Percentiles rank a stretch among this genome's conserved stretches.
Conservation (phyloP, 2,888 invertebrate genomes). For the Drosophila fulvimacula region DNA sequence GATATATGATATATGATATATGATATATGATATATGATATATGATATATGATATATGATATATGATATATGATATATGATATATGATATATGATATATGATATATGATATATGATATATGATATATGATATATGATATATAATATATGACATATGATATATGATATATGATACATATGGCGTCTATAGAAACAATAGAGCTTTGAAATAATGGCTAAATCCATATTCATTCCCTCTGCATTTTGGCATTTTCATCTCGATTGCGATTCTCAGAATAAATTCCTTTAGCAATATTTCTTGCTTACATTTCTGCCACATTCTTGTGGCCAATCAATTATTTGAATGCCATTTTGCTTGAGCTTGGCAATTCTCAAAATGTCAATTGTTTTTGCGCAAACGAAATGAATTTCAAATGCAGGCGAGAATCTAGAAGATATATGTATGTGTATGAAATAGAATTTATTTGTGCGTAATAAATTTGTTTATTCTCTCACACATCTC, state of each 20-base stretch:
- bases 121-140: no score
- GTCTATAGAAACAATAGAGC: no score
- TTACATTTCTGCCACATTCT: slow-evolving; percentile 13
- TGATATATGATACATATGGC: no score
- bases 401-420: slow-evolving; percentile 38
- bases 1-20: no score
- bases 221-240: background rate
- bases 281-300: background rate
- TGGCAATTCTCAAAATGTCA: slow-evolving; percentile 43
- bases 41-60: no score
- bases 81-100: no score
- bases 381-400: slow-evolving; percentile 31
- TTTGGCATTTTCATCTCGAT: background rate
- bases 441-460: slow-evolving; percentile 52
- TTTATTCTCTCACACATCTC: slow-evolving; percentile 24
- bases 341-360: slow-evolving; percentile 11
- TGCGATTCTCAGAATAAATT: slow-evolving; percentile 1
- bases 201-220: background rate
- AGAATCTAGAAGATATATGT: slow-evolving; percentile 13
- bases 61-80: no score
- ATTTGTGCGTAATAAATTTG: slow-evolving; percentile 66
- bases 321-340: slow-evolving; percentile 34
- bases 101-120: no score
- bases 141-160: no score
- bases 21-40: no score